A percentile compares a stretch with the other conserved stretches of the same genome.
phyloP scores from a whole-genome alignment of 2,797 vertebrate genomes.

The Lithobates sylvaticus region DNA sequence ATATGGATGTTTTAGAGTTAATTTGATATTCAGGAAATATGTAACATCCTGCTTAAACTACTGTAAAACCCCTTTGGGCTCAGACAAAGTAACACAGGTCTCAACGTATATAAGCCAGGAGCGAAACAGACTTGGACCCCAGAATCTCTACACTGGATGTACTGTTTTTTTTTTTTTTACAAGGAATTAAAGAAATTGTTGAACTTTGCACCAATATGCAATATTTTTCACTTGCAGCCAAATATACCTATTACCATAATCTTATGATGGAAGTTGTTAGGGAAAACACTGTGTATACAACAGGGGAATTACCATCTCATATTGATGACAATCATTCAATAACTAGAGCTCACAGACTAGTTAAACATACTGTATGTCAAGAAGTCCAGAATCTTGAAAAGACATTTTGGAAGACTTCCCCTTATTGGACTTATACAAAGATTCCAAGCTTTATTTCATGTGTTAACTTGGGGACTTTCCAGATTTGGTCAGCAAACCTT shows the following conservation, averaged over 20 bases:
- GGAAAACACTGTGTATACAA: background rate
- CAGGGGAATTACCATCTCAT: background rate
- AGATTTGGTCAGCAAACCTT: background rate
- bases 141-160: background rate
- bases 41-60: background rate
- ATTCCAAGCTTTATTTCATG: background rate
- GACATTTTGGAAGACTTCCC: background rate
- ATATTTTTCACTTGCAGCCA: background rate
- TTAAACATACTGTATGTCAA: background rate
- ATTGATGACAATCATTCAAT: too few relatives aligned
- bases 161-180: background rate
- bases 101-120: conserved; percentile 1
- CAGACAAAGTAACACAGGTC: conserved; percentile 14
- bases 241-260: background rate
- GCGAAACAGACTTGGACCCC: conserved; percentile 14
- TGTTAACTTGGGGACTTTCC: background rate
- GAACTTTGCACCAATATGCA: background rate
- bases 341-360: too few relatives aligned
- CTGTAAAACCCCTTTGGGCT: conserved; percentile 5
- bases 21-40: background rate
- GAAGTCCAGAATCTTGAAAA: too few relatives aligned
- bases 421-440: conserved; percentile 1
- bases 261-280: too few relatives aligned
- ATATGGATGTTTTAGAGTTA: conserved; percentile 1
- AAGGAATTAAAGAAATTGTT: background rate